Evolutionary conservation across 1,140 invertebrate species (phyloP).

Genomic region (Spodoptera frugiperda): DNA sequence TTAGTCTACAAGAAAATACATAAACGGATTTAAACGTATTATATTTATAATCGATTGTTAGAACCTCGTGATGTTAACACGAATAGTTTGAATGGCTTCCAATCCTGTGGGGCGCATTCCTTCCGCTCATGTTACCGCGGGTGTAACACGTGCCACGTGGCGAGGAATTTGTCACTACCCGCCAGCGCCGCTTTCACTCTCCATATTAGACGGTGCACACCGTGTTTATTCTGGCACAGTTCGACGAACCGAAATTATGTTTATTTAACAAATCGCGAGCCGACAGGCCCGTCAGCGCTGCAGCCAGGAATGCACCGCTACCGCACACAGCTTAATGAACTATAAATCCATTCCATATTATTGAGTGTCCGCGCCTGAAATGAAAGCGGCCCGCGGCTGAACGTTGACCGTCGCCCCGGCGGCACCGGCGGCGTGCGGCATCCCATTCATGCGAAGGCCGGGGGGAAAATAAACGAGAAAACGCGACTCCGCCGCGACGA

Average conservation of each 20-base stretch:
- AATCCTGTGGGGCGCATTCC: constrained; percentile 58
- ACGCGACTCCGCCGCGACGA: constrained; percentile 51
- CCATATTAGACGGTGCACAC: constrained; percentile 61
- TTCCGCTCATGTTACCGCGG: constrained; percentile 54
- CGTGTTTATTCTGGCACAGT: constrained; percentile 55
- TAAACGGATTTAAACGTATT: constrained; percentile 18
- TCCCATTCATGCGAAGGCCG: constrained; percentile 82
- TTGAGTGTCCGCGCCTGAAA: constrained; percentile 68
- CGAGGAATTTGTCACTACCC: constrained; percentile 67
- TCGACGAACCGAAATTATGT: constrained; percentile 69
- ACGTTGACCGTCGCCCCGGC: constrained; percentile 67
- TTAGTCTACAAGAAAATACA: neutral
- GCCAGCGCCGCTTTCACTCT: constrained; percentile 68
- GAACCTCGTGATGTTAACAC: constrained; percentile 38
- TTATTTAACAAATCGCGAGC: constrained; percentile 60
- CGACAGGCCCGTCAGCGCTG: constrained; percentile 48
- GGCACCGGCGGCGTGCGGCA: constrained; percentile 57
- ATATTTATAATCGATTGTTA: constrained; percentile 39
- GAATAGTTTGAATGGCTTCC: constrained; percentile 57
- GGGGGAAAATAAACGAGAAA: constrained; percentile 67
- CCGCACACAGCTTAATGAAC: constrained; percentile 73
- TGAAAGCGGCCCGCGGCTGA: constrained; percentile 61
- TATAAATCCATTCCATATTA: constrained; percentile 79
- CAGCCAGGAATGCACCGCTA: constrained; percentile 57
- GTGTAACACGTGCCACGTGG: constrained; percentile 59